Evolutionary conservation across 2,797 vertebrate species (phyloP), one percentile per base, ranked within the genome.

Genomic region (Malurus leucopterus): DNA sequence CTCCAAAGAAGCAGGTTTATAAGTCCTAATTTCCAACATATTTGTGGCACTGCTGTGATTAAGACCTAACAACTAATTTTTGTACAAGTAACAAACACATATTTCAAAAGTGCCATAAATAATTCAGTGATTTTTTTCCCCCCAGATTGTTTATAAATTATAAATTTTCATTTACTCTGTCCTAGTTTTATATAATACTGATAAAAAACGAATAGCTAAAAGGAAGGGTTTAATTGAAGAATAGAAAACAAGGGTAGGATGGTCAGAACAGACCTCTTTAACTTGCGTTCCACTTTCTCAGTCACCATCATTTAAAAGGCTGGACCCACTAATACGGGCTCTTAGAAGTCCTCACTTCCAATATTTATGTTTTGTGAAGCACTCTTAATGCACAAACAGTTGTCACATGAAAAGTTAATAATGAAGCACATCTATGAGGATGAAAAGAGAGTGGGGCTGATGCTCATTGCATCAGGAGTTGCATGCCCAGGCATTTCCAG

Each of bases 131-230:
- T 93, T 92, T 96, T 92, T 93, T 93, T 93, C 65, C 9, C 90
- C 95, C 96, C 96, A 97, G 96, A 97, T 96, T 97, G 97, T 96
- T 97, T 96, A 98, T 98, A 97, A 97, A 97, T 98, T 97, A 97
- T 98, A 96, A 95, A 98, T 97, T 97, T 96, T 97, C 96, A 94
- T 96, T 97, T 96, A 96, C 96, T 95, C 95, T 97, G 97, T 96
- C 96, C 96, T 97, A 97, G 95, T 97, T 95, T 97, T 97, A 95
- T 92, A 92, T 96, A 96, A 96, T 96, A 95, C 93, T 71, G 78
- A 95, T 94, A 93, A 95, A 94, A 94, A 96, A 96, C 0, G 70
- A 94, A 78, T 67, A 93, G 76, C 82, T 93, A 88, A 96, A 93
- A 95, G 93, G 88, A 78, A 18, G 65, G 38, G 91, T 92, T 96